These are phyloP conservation scores for Melanotus villosus DNA, from an alignment of 2,888 invertebrate species.

Conservation along the genomic window DNA sequence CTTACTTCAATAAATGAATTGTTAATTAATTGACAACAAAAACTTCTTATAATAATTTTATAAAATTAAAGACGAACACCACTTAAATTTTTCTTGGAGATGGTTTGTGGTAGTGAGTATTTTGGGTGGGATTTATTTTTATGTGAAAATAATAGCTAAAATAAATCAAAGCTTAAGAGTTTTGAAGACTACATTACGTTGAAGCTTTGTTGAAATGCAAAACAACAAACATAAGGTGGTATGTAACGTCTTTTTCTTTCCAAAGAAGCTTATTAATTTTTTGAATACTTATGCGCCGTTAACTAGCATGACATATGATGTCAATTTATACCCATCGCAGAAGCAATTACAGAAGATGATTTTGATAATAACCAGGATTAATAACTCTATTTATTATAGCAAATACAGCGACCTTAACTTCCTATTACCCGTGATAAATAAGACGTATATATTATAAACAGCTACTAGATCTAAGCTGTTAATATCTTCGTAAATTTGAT, in stretches of 20 bases:
- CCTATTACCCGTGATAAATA: slow-evolving; percentile 46
- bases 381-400: slow-evolving; percentile 59
- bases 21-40: too few relatives aligned
- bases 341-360: slow-evolving; percentile 62
- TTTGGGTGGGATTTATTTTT: neutral
- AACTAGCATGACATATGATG: slow-evolving; percentile 58
- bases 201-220: slow-evolving; percentile 34
- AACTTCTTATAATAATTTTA: too few relatives aligned
- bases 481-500: slow-evolving; percentile 46
- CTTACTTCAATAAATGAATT: too few relatives aligned
- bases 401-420: slow-evolving; percentile 36
- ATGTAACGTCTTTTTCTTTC: slow-evolving; percentile 17
- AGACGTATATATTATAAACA: slow-evolving; percentile 40
- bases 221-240: slow-evolving; percentile 13
- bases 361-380: slow-evolving; percentile 61
- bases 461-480: slow-evolving; percentile 46
- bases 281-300: slow-evolving; percentile 39
- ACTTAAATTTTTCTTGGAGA: too few relatives aligned
- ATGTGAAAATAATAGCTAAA: slow-evolving; percentile 14
- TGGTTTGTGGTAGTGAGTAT: too few relatives aligned
- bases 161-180: slow-evolving; percentile 16
- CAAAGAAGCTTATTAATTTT: slow-evolving; percentile 44
- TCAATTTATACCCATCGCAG: slow-evolving; percentile 62
- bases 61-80: too few relatives aligned
- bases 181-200: slow-evolving; percentile 15